Evolutionary conservation across 2,888 invertebrate species (phyloP), one percentile per base, ranked within the genome.

Genomic region (Alloplasta piceator): DNA sequence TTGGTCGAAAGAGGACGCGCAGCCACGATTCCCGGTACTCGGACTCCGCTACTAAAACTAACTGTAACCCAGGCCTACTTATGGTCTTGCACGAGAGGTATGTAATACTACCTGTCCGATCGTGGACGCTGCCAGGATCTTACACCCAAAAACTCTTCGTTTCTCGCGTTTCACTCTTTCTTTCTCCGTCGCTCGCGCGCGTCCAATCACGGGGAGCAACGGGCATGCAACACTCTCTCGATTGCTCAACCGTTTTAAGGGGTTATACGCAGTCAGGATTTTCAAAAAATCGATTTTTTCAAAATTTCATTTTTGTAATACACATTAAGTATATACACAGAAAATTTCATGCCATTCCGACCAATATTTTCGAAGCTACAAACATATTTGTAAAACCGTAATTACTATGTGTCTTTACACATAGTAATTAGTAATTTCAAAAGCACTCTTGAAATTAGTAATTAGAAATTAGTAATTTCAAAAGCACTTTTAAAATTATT

Each of bases 1-100:
- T 26, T 3, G 3, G 26, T 26, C 26, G 1, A 26, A 26, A 26
- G 26, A 26, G 26, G 26, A 26, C 26, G 3, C 26, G 26, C 26
- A 26, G 26, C 26, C 26, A 26, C 26, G 26, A 26, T 26, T 26
- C 26, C 26, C 26, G 26, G 26, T 26, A 26, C 1, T 26, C 26
- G 26, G 26, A 26, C 26, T 26, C 3, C 26, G 26, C 89, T 89
- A 90, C 90, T 90, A 90, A 87, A 87, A 87, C 87, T 91, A 91
- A 91, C 91, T 91, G 91, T 91, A 91, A 91, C 89, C 89, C 88
- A 89, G 91, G 86, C 91, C 91, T 91, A 91, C 90, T 91, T 91
- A 86, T 82, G 73, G 82, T 46, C 67, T 67, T 64, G 64, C 52
- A 46, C 73, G 64, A 12, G 52, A 43, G 43, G 41, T 66, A 50